Evolutionary conservation across 2,113 vertebrate species (phyloP).

Genomic region (Colistium nudipinnis): DNA sequence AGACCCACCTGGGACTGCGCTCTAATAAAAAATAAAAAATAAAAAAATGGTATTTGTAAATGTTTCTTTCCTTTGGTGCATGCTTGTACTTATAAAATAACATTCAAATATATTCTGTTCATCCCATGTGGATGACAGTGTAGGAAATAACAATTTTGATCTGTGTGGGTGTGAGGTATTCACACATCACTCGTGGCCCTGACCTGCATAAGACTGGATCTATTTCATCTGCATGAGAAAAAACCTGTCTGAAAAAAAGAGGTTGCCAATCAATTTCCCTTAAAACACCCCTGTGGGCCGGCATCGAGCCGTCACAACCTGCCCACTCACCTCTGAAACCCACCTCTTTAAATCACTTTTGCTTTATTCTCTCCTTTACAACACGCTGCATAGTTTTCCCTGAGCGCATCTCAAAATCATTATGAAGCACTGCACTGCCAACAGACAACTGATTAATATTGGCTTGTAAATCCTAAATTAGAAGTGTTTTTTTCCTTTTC

Average conservation of each 20-base stretch:
- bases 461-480: background rate
- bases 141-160: slow-evolving; percentile 20
- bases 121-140: too few species aligned
- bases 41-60: too few species aligned
- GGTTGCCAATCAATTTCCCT: slow-evolving; percentile 12
- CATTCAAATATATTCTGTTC: too few species aligned
- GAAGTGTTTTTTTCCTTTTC: background rate
- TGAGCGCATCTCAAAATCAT: background rate
- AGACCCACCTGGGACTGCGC: too few species aligned
- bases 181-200: background rate
- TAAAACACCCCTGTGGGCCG: slow-evolving; percentile 11
- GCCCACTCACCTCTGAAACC: slow-evolving; percentile 38
- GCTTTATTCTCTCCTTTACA: background rate
- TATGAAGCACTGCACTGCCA: slow-evolving; percentile 6
- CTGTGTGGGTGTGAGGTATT: slow-evolving; percentile 21
- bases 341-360: slow-evolving; percentile 33
- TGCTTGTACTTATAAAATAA: too few species aligned
- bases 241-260: slow-evolving; percentile 13
- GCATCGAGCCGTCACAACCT: slow-evolving; percentile 14
- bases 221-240: background rate
- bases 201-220: slow-evolving; percentile 32
- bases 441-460: slow-evolving; percentile 9
- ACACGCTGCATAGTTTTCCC: slow-evolving; percentile 18
- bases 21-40: too few species aligned
- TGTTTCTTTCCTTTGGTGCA: too few species aligned